Conservation (phyloP, 2,113 vertebrate species). For the Scomber scombrus region DNA sequence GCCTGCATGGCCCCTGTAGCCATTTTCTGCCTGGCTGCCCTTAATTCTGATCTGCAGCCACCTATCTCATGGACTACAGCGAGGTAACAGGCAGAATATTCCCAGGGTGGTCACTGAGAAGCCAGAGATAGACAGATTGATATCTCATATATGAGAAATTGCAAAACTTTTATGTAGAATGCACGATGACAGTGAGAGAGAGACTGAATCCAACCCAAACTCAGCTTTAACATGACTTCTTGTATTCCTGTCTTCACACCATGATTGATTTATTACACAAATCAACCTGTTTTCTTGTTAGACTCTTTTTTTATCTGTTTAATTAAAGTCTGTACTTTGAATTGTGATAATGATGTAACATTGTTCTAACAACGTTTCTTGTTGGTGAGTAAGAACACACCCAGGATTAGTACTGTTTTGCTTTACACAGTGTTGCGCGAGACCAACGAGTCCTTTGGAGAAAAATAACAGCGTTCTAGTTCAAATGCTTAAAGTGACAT, state of each 20-base stretch:
- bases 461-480: neutral
- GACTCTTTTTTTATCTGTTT: neutral
- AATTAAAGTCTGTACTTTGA: neutral
- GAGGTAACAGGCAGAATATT: constrained; percentile 59
- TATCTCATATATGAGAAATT: constrained; percentile 48
- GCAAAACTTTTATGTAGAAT: constrained; percentile 53
- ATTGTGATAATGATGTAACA: neutral
- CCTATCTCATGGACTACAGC: constrained; percentile 46
- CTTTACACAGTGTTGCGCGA: too few species aligned
- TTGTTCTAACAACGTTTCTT: neutral
- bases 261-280: neutral
- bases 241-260: neutral
- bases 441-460: too few species aligned
- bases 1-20: constrained; percentile 67
- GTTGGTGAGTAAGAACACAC: neutral
- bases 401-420: neutral
- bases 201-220: constrained; percentile 38
- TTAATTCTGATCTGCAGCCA: constrained; percentile 72
- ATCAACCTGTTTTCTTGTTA: neutral
- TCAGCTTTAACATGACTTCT: constrained; percentile 15
- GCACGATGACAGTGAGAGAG: constrained; percentile 4
- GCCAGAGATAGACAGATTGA: constrained; percentile 49
- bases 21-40: constrained; percentile 83
- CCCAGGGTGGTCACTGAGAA: constrained; percentile 58
- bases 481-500: neutral